Evolutionary conservation across 37 sponge, comb jelly and placozoan genomes (phyloP).

Genomic region (Halichondria panicea): DNA sequence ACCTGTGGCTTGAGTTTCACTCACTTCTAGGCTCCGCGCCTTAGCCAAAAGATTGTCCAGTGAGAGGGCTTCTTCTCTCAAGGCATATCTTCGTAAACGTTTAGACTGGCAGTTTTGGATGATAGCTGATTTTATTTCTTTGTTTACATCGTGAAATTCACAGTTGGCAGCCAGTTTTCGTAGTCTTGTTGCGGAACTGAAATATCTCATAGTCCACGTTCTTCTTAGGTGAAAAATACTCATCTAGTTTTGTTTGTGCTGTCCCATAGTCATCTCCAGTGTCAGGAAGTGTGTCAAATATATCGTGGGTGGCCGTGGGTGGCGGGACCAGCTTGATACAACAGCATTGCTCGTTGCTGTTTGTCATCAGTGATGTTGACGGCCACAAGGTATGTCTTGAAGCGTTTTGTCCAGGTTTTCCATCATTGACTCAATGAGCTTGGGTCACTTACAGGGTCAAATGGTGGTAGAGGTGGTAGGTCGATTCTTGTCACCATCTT

Average conservation of each 20-base stretch:
- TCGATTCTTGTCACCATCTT: neutral
- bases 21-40: slow-evolving; percentile 31
- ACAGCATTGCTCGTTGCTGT: neutral
- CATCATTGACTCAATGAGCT: neutral
- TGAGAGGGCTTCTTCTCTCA: slow-evolving; percentile 16
- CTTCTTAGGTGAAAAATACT: slow-evolving; percentile 33
- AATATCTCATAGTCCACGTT: slow-evolving; percentile 53
- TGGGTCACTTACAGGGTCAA: slow-evolving; percentile 3
- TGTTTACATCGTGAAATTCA: slow-evolving; percentile 28
- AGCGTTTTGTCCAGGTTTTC: neutral
- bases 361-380: slow-evolving; percentile 7
- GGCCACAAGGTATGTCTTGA: neutral
- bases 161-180: slow-evolving; percentile 25
- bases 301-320: slow-evolving; percentile 7
- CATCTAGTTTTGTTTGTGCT: slow-evolving; percentile 11
- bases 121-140: slow-evolving; percentile 33
- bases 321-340: slow-evolving; percentile 31
- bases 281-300: slow-evolving; percentile 26
- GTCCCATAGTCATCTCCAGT: slow-evolving; percentile 46
- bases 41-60: slow-evolving; percentile 37
- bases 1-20: slow-evolving; percentile 46
- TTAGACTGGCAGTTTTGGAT: slow-evolving; percentile 46
- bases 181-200: slow-evolving; percentile 40
- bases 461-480: neutral
- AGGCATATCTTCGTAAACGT: slow-evolving; percentile 23